phyloP scores from a whole-genome alignment of 2,797 vertebrate species.

The Lophotriccus pileatus region DNA sequence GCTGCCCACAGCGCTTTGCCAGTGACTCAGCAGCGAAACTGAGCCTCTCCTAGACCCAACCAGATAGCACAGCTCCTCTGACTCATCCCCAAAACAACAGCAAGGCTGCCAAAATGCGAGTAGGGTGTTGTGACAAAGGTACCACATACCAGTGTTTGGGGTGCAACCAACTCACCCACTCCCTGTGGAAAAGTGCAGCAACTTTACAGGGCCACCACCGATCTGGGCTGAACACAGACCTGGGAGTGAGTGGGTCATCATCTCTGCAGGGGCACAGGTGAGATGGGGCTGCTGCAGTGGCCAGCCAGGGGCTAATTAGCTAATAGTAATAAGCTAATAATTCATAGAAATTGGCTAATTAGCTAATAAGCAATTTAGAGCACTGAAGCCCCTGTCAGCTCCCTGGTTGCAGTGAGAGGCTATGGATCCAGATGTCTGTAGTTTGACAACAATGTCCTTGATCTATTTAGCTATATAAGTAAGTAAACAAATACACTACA shows the following conservation, averaged over 20 bases:
- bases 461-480: not conserved
- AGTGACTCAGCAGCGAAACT: slow-evolving; percentile 34
- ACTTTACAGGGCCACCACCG: not conserved
- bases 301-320: not conserved
- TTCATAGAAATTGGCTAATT: not conserved
- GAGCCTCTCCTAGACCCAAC: not conserved
- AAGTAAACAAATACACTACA: not conserved
- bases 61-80: not conserved
- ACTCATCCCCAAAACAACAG: not conserved
- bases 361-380: not conserved
- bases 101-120: not conserved
- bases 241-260: not conserved
- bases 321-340: not conserved
- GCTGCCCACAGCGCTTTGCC: not conserved
- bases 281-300: not conserved
- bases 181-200: not conserved
- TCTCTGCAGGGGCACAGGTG: not conserved
- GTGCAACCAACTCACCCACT: not conserved
- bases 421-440: not conserved
- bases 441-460: not conserved
- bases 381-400: not conserved
- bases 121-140: not conserved
- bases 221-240: not conserved
- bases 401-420: not conserved
- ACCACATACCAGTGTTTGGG: not conserved